Conservation (phyloP, 2,113 vertebrate genomes). For the Fulica atra region DNA sequence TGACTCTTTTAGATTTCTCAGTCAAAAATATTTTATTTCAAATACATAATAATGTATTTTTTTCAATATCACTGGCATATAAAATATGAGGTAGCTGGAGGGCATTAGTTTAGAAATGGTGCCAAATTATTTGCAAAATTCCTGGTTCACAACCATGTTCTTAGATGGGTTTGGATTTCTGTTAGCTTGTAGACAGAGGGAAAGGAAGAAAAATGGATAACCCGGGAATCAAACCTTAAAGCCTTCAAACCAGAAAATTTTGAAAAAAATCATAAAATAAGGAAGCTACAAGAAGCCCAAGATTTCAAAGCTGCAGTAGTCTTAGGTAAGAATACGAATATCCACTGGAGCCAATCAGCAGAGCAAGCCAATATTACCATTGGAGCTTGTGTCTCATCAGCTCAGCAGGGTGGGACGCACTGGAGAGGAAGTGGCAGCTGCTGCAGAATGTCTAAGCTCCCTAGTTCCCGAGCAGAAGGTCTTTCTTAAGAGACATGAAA, state of each 20-base stretch:
- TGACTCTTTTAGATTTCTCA: not conserved
- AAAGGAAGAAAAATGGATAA: not conserved
- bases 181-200: not conserved
- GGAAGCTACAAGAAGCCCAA: not conserved
- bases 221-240: rapidly evolving
- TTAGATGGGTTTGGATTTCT: not conserved
- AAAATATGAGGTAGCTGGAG: not conserved
- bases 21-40: not conserved
- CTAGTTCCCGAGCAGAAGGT: not conserved
- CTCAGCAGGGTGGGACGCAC: not conserved
- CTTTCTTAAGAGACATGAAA: not conserved
- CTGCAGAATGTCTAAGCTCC: not conserved
- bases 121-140: not conserved
- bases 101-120: not conserved
- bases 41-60: not conserved
- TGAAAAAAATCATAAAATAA: not conserved
- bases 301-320: not conserved
- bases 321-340: not conserved
- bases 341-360: not conserved
- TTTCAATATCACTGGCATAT: not conserved
- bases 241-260: not conserved
- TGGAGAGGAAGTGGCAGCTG: not conserved
- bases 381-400: not conserved
- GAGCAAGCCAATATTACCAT: not conserved
- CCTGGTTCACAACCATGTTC: not conserved